Conservation (phyloP, 2,113 vertebrate genomes). For the Gulo gulo region DNA sequence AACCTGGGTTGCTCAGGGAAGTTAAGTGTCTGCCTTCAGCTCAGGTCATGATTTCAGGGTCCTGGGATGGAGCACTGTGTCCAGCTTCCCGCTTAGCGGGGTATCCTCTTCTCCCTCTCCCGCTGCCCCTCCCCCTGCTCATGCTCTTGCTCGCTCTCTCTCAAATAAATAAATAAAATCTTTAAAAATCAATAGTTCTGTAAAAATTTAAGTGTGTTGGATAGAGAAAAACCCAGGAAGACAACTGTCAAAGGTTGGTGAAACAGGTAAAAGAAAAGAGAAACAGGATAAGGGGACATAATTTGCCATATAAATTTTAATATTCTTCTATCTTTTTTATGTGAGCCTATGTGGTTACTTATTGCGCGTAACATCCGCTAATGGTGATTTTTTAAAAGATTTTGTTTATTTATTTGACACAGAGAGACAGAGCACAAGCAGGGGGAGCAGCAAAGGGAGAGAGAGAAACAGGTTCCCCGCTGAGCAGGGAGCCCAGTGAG, state of each 20-base stretch:
- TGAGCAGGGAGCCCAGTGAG: no score
- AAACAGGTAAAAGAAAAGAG: not conserved
- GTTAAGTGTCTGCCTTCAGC: not conserved
- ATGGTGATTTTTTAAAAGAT: not conserved
- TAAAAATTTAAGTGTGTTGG: not conserved
- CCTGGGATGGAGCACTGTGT: not conserved
- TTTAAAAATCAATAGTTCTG: not conserved
- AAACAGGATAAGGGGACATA: not conserved
- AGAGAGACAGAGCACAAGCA: no score
- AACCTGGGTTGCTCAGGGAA: not conserved
- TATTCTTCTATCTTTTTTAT: not conserved
- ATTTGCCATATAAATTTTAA: not conserved
- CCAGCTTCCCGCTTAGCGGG: no score
- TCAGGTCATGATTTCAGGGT: not conserved
- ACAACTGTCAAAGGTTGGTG: not conserved
- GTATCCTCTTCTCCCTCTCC: not conserved
- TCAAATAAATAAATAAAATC: not conserved
- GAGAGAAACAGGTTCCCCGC: no score
- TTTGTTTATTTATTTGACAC: no score
- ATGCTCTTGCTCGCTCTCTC: not conserved
- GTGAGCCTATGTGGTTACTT: not conserved
- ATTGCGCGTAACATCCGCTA: not conserved
- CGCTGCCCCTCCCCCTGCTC: not conserved
- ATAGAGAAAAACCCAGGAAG: not conserved
- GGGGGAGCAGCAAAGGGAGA: no score